Evolutionary conservation across 2,113 vertebrate genomes (phyloP), one percentile per base, ranked within the genome.

Genomic region (Diadophis punctatus): DNA sequence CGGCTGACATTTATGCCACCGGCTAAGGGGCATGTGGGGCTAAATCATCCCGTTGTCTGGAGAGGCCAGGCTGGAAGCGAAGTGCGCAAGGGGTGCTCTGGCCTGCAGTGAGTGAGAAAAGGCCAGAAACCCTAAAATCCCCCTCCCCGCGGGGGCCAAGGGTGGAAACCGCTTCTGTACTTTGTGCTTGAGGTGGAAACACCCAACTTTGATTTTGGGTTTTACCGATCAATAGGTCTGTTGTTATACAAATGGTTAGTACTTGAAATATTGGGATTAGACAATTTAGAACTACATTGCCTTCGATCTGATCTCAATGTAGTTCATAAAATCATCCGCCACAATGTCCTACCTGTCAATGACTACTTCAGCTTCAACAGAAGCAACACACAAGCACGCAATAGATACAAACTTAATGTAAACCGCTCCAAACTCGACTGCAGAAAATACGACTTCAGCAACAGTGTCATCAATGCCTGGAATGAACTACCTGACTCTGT

Each of bases 111-210:
- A 68, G 63, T 0, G 25, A 86, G 85, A 43, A 80, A 80, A 80
- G 34, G 68, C 52, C 14, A 4, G n/a, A 6, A 9, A 55, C 9
- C 34, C 52, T 56, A 25, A 11, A 55, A 30, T 10, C 1, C 8
- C 2, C 0, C 20, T 2, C 1, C 9, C 3, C 2, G 1, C 52
- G 3, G 1, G 3, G 56, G 1, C 56, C 56, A 11, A 11, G 58
- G 58, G 27, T 63, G 11, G 30, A 68, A 68, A 34, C 63, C 14
- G 1, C 5, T 68, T 34, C 12, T 68, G 63, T 30, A 34, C 63
- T 68, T 68, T 68, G 30, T 34, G 63, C 63, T 34, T 7, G 30
- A n/a, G 30, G 63, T 34, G 12, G 30, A 53, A 16, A 53, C 9
- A 6, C 51, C 48, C 48, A 4, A n/a, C 4, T n/a, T 6, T n/a